These are phyloP conservation scores for Lamellibrachia columna DNA, from an alignment of 2,888 invertebrate species.

Conservation along the genomic window DNA sequence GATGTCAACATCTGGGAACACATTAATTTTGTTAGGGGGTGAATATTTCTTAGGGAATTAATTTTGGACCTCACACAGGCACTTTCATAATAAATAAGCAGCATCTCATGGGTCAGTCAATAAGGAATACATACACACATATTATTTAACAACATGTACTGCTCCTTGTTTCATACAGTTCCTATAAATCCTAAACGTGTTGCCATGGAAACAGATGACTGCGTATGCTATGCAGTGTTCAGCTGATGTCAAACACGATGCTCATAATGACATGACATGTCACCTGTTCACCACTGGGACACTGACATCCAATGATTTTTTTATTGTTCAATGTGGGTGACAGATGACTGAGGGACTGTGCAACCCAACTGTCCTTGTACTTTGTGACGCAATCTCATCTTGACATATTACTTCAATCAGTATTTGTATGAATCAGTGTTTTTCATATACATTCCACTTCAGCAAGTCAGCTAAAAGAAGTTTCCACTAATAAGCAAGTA, in stretches of 20 bases:
- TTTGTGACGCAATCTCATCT: neutral
- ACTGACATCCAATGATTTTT: conserved; percentile 3
- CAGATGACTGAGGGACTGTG: neutral
- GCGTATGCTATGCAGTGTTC: neutral
- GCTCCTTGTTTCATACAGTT: neutral
- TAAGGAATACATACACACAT: neutral
- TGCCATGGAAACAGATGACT: neutral
- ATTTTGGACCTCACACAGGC: too few species aligned
- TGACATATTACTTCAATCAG: neutral
- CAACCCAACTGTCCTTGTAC: too few species aligned
- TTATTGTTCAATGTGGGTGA: neutral
- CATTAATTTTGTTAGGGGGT: too few species aligned
- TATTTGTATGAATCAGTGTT: neutral
- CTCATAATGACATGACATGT: neutral
- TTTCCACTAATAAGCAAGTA: too few species aligned
- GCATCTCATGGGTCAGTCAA: too few species aligned
- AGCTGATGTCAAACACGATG: neutral
- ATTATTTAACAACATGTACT: neutral
- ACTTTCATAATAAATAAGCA: too few species aligned
- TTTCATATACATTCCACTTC: neutral
- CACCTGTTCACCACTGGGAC: neutral
- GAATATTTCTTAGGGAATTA: too few species aligned
- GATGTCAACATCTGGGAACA: too few species aligned
- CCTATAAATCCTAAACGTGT: neutral
- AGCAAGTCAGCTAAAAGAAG: too few species aligned